Base-by-base conservation (phyloP, 1,140 invertebrate species). In the Oppia nitens region DNA sequence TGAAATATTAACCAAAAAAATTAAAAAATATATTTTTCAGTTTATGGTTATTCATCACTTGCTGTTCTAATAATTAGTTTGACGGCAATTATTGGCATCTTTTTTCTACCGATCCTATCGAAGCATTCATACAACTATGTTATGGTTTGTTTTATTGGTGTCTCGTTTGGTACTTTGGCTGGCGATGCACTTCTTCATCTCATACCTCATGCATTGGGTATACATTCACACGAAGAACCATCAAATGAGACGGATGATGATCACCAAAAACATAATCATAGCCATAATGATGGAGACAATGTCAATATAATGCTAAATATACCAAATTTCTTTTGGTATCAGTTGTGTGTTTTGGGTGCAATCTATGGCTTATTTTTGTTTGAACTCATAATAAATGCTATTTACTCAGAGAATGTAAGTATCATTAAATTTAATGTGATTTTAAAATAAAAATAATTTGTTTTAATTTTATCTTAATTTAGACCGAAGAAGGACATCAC, bases 141-240 rank as follows among this genome's bases (percentile, higher is more conserved):
- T n/a, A 72, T 75, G 64, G 61, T 65, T 6, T 25, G 67, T 2
- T 72, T 75, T 48, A 63, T 73, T 17, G 74, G 70, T 11, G 62
- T 76, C 21, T 73, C 72, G 32, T 72, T 74, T n/a, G 73, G 74
- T 4, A 72, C 72, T 1, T 60, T 76, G 23, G 59, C 66, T 47
- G 68, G 70, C 11, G 74, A 76, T 62, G 69, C 74, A 27, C 20
- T 76, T 0, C 57, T 76, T 1, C 74, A 76, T 67, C 67, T 76
- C 1, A 65, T 76, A 24, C 74, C 74, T 17, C 48, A 69, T 65
- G 64, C 65, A 12, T 60, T 69, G 47, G 68, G 67, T 11, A 28
- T 67, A 32, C 62, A 63, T 48, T 60, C 52, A 2, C 62, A 64
- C 47, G 61, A 56, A 4, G 24, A 26, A 3, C 66, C 67, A 51